Base-by-base conservation (phyloP, 2,888 invertebrate species). In the Dugesia japonica region DNA sequence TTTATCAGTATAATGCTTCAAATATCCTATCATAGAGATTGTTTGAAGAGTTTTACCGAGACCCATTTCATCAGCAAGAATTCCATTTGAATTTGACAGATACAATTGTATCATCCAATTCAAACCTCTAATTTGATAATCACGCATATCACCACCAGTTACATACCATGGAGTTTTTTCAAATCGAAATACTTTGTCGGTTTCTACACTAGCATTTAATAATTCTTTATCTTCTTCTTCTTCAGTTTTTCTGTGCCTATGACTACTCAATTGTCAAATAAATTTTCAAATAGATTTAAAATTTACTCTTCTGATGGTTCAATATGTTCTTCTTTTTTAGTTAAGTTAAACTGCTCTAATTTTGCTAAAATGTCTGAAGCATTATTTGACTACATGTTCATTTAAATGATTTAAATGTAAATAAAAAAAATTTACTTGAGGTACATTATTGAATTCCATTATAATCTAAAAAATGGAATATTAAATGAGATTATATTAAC, bases 91-190 rank as follows among this genome's bases (percentile, higher is more conserved):
- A 71, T 95, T 94, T 87, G 97, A 94, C 85, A 97, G 94, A 85
- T 94, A 94, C 0, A 99, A 86, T 0, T 94, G 94, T 80, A 98
- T 94, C 93, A 98, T 95, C 98, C 98, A 98, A 85, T 98, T 98
- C 1, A 98, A 87, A 77, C 98, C 98, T 76, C 98, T 88, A 23
- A 98, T 89, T 87, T 98, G 98, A 84, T 99, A 98, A 84, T 98
- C 98, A 79, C 97, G 87, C 89, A 98, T 89, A 85, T 93, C 93
- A 23, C 97, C 95, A 84, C 89, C 88, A 84, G 93, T 92, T 1
- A 97, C 89, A 82, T 91, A 98, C 77, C 88, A 89, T 0, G 97
- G 97, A 7, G 92, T 92, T 1, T 89, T 87, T 82, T 97, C 95
- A 86, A 97, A 97, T 0, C 94, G 89, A 79, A 92, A 90, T 71